Percentiles rank a stretch among this genome's conserved stretches.
These are phyloP conservation scores for Ciconia boyciana DNA, from an alignment of 2,113 vertebrate species.

Conservation along the genomic window DNA sequence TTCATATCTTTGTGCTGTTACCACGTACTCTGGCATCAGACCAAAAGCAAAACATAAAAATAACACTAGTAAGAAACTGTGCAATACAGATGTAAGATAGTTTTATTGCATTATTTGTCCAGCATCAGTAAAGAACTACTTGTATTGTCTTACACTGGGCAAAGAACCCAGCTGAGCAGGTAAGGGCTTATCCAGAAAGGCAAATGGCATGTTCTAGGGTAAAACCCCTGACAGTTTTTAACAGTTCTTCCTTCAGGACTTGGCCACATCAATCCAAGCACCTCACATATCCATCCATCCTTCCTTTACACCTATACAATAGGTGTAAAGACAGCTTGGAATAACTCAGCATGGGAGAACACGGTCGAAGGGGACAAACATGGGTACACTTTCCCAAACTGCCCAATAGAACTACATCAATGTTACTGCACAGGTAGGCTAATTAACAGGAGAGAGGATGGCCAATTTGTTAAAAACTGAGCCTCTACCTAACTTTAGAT, in stretches of 20 bases:
- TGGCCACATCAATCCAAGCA: neutral
- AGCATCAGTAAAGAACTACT: neutral
- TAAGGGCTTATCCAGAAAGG: neutral
- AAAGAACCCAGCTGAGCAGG: neutral
- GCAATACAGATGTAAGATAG: neutral
- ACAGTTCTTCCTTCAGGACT: neutral
- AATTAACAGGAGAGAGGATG: neutral
- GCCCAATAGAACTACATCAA: neutral
- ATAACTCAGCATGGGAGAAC: neutral
- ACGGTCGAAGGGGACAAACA: rapidly evolving
- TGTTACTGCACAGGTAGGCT: neutral
- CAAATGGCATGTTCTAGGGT: neutral
- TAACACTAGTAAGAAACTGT: neutral
- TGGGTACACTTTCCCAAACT: neutral
- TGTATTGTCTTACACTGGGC: neutral
- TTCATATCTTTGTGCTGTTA: neutral
- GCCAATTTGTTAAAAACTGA: neutral
- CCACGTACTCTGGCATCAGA: neutral
- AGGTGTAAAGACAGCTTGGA: neutral
- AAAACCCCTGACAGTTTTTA: neutral
- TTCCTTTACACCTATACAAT: too few relatives aligned
- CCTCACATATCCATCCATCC: neutral
- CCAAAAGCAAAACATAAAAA: neutral
- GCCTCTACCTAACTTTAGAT: neutral
- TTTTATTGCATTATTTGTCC: neutral